Evolutionary conservation across 92 coral and sea anemone genomes (phyloP).

Genomic region (Zoanthus sansibaricus): DNA sequence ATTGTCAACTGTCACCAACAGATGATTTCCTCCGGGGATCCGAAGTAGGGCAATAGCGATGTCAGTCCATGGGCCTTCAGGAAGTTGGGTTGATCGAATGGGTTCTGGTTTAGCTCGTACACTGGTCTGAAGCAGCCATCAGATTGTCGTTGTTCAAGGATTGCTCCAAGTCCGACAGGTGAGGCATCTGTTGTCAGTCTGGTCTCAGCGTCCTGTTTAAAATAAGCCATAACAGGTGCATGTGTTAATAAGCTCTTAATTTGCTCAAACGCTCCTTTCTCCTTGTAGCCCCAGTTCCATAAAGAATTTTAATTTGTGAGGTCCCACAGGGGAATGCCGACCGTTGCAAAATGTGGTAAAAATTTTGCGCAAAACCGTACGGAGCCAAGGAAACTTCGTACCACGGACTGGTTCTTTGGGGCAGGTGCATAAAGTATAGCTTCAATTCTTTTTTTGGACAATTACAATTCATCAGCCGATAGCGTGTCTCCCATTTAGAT

Average conservation of each 20-base stretch:
- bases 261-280: conserved; percentile 38
- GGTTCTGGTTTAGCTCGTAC: conserved; percentile 66
- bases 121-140: neutral
- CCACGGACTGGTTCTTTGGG: conserved; percentile 53
- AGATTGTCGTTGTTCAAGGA: neutral
- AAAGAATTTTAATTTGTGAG: neutral
- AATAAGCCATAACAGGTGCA: conserved; percentile 1
- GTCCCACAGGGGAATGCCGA: no score
- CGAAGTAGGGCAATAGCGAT: conserved; percentile 55
- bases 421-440: conserved; percentile 16
- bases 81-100: conserved; percentile 62
- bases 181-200: neutral
- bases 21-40: conserved; percentile 59
- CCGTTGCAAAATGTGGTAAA: no score
- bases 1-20: conserved; percentile 71
- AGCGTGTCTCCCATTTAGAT: conserved; percentile 58
- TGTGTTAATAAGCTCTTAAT: conserved; percentile 28
- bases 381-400: conserved; percentile 52
- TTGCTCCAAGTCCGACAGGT: neutral
- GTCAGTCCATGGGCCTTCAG: conserved; percentile 74
- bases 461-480: conserved; percentile 46
- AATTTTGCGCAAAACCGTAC: conserved; percentile 36
- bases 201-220: neutral
- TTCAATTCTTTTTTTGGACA: conserved; percentile 15
- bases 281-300: conserved; percentile 36